phyloP scores from a whole-genome alignment of 2,888 invertebrate genomes.

The Drosophila villosipedis region DNA sequence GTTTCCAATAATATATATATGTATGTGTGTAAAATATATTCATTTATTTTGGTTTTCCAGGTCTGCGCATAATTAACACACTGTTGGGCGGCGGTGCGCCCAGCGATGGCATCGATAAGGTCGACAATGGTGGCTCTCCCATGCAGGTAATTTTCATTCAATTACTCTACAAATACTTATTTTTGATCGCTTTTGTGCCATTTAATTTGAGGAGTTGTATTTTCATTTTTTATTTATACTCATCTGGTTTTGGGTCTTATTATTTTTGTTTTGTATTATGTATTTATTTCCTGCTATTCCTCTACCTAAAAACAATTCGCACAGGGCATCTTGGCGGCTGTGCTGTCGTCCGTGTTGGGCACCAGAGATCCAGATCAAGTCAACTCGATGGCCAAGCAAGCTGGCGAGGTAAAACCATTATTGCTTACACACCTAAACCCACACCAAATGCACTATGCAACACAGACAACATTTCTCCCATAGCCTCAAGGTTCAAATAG shows the following conservation, averaged over 20 bases:
- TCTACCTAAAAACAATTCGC: constrained; percentile 65
- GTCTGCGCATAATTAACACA: constrained; percentile 93
- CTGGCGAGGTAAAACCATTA: constrained; percentile 92
- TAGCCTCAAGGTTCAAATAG: not conserved
- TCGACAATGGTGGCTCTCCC: constrained; percentile 94
- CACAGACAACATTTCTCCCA: constrained; percentile 20
- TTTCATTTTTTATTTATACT: constrained; percentile 50
- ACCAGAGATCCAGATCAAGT: constrained; percentile 96
- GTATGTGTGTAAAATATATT: not conserved
- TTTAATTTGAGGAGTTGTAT: constrained; percentile 43
- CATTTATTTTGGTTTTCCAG: constrained; percentile 51
- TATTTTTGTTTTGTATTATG: constrained; percentile 45
- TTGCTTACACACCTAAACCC: constrained; percentile 57
- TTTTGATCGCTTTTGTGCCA: constrained; percentile 72
- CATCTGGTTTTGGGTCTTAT: constrained; percentile 65
- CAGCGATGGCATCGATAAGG: constrained; percentile 94
- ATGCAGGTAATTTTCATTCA: constrained; percentile 90
- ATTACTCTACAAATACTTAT: constrained; percentile 6
- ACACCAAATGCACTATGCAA: constrained; percentile 52
- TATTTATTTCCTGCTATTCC: constrained; percentile 60
- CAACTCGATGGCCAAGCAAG: constrained; percentile 97
- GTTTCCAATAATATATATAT: constrained; percentile 2
- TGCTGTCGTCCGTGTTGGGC: constrained; percentile 95
- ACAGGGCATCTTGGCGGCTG: constrained; percentile 96
- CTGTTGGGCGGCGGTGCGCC: constrained; percentile 91